A percentile compares a stretch with the other conserved stretches of the same genome.
These are phyloP conservation scores for Schrankia costaestrigalis DNA, from an alignment of 2,888 invertebrate genomes.

Conservation along the genomic window DNA sequence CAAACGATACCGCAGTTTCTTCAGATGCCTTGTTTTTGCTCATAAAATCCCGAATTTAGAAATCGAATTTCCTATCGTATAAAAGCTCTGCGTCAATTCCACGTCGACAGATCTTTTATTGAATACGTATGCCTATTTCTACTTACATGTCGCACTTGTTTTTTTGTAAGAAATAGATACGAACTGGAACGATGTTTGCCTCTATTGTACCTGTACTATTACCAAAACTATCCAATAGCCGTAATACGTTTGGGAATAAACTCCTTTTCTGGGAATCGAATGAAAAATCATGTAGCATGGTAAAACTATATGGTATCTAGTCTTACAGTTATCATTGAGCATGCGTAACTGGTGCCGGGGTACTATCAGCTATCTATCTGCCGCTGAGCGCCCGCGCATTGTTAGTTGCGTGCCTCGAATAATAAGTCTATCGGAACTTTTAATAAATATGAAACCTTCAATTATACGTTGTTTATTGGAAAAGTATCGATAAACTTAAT, in stretches of 20 bases:
- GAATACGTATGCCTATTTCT: constrained; percentile 40
- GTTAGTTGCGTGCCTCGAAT: constrained; percentile 73
- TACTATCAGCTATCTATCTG: constrained; percentile 62
- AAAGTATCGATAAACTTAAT: constrained; percentile 28
- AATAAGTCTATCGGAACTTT: constrained; percentile 65
- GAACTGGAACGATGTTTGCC: constrained; percentile 42
- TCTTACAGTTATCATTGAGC: constrained; percentile 65
- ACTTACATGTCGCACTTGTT: constrained; percentile 56
- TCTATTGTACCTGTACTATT: not conserved
- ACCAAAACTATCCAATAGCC: no score
- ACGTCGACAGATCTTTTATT: constrained; percentile 27
- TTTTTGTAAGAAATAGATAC: constrained; percentile 60
- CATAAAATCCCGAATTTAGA: constrained; percentile 17
- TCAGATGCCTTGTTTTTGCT: constrained; percentile 13
- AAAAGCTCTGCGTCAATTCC: constrained; percentile 12
- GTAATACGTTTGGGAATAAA: no score
- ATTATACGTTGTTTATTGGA: constrained; percentile 53
- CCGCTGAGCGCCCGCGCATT: constrained; percentile 54
- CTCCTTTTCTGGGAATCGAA: no score
- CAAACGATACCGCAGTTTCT: constrained; percentile 14
- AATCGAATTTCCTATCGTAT: constrained; percentile 15
- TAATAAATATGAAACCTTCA: constrained; percentile 68
- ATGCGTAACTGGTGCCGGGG: constrained; percentile 54
- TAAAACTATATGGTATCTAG: constrained; percentile 57
- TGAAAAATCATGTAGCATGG: constrained; percentile 56